Evolutionary conservation across 2,113 vertebrate species (phyloP), one percentile per base, ranked within the genome.

Genomic region (Zosterops pallidus): DNA sequence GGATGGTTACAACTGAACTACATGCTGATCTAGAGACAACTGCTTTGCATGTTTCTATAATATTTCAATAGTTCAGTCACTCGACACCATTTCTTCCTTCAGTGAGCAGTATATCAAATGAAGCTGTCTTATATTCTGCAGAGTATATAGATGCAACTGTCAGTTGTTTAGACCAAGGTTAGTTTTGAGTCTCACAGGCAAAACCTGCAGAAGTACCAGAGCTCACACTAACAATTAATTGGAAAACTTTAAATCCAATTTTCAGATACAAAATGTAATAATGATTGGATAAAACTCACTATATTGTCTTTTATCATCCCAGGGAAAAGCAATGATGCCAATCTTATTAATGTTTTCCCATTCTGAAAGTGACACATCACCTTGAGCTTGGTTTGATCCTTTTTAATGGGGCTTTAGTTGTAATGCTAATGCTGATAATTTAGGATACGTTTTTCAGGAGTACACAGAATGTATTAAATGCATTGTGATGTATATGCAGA

Each of bases 301-400:
- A 68, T 95, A 76, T 93, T 47, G n/a, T 92, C 70, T 93, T 94
- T 92, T 97, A 72, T 96, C 91, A 94, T 92, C 88, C 84, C n/a
- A 78, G 70, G 75, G 76, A 92, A 68, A 71, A 92, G 77, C 47
- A 92, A 25, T 90, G 31, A 68, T 96, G 39, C 57, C 84, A 94
- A 86, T 92, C 92, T 95, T 94, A 63, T 89, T 56, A 72, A 41
- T 9, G 62, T 82, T 75, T 84, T 79, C 14, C 9, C 62, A 15
- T 90, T 35, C 31, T 75, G 35, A n/a, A 94, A 69, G 9, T 63
- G 35, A 83, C 87, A 57, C 12, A 62, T 72, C 70, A 69, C 47
- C 67, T 90, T 83, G 83, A 89, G 37, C 44, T 87, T 87, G 26
- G 24, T 79, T 95, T 87, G 75, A 70, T 88, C 23, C 44, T 11